A percentile compares a stretch with the other conserved stretches of the same genome.
These are phyloP conservation scores for Salvator merianae DNA, from an alignment of 2,113 vertebrate species.

Conservation along the genomic window DNA sequence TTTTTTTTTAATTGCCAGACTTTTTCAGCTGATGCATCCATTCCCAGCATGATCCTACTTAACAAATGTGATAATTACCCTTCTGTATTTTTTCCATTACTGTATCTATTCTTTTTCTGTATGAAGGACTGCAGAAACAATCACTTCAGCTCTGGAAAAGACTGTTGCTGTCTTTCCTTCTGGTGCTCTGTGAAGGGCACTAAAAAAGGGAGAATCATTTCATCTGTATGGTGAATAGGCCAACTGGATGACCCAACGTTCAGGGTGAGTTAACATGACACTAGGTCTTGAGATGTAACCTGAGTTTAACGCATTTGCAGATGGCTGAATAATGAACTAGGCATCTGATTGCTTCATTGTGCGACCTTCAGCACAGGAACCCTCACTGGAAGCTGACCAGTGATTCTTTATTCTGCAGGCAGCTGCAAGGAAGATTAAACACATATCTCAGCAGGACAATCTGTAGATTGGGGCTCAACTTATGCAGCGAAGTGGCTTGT, in stretches of 20 bases:
- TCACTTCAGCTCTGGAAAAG: conserved; percentile 33
- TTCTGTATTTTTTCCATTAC: not conserved
- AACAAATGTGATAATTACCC: too few species aligned
- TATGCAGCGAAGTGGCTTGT: too few species aligned
- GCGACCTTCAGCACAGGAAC: too few species aligned
- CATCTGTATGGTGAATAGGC: conserved; percentile 46
- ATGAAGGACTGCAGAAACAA: conserved; percentile 25
- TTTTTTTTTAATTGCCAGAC: too few species aligned
- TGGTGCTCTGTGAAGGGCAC: conserved; percentile 58
- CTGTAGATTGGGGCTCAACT: not conserved
- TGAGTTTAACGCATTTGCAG: not conserved
- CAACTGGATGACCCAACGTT: conserved; percentile 43
- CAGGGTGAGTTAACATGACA: conserved; percentile 18
- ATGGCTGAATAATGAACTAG: not conserved
- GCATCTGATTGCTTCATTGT: not conserved
- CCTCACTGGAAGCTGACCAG: not conserved
- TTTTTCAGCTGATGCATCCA: not conserved
- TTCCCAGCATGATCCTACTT: too few species aligned
- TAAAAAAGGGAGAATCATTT: conserved; percentile 57
- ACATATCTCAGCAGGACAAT: not conserved
- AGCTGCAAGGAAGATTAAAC: not conserved
- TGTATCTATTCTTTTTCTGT: not conserved
- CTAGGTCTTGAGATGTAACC: not conserved
- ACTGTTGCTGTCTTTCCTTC: conserved; percentile 56
- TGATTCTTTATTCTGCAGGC: not conserved